Evolutionary conservation across 2,888 invertebrate species (phyloP).

Genomic region (Lasioglossum malachurum): DNA sequence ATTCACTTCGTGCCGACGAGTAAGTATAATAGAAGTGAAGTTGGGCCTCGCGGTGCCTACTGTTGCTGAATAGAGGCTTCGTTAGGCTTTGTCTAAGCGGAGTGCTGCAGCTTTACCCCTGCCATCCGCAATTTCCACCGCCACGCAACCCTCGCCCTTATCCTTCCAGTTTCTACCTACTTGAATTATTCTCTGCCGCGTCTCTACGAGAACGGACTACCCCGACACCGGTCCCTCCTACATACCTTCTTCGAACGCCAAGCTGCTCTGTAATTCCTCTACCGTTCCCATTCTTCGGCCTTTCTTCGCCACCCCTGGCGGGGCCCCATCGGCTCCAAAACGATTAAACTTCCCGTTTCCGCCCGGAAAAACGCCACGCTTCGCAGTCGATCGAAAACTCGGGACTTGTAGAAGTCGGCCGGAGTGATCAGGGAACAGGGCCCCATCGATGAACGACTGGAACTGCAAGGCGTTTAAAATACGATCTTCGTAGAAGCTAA

Average conservation of each 20-base stretch:
- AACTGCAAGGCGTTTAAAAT: neutral
- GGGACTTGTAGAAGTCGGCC: neutral
- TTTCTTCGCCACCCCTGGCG: neutral
- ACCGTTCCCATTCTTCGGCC: neutral
- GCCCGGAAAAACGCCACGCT: neutral
- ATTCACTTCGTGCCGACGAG: constrained; percentile 71
- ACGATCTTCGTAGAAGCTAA: neutral
- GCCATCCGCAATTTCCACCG: constrained; percentile 52
- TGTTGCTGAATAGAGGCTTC: constrained; percentile 78
- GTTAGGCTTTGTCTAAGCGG: constrained; percentile 77
- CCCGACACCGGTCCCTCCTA: neutral
- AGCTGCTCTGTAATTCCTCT: constrained; percentile 3
- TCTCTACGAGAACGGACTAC: constrained; percentile 43
- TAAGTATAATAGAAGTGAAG: constrained; percentile 77
- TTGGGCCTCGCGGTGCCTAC: constrained; percentile 75
- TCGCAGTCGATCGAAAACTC: neutral
- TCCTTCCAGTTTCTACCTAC: constrained; percentile 65
- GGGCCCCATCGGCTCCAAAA: neutral
- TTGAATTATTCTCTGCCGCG: constrained; percentile 72
- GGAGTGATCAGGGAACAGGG: no score
- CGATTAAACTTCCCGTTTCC: neutral
- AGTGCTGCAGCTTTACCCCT: constrained; percentile 70
- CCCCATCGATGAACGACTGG: no score
- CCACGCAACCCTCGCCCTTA: constrained; percentile 52
- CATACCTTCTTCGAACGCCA: neutral